Base-by-base conservation (phyloP, 2,797 vertebrate species). In the Fratercula arctica region DNA sequence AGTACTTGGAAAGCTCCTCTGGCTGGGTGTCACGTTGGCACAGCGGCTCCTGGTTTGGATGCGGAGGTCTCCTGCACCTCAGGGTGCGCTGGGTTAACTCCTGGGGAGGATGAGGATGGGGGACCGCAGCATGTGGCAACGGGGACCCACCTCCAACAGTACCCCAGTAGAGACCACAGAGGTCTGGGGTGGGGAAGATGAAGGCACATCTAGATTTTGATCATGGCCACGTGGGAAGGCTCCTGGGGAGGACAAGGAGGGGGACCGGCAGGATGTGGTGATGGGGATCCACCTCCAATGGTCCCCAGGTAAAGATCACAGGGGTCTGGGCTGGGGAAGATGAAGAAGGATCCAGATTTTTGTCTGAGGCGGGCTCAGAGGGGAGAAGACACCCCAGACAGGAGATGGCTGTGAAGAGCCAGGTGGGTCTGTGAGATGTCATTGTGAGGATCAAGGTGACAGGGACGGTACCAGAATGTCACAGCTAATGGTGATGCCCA, bases 381-480 rank as follows among this genome's bases (percentile, higher is more conserved):
- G 16, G 48, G 45, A 80, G 39, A 66, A 57, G 10, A 56, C 28
- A 60, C 26, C 33, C 43, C 1, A 4, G 35, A 51, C 9, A 31
- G 70, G 41, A 66, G 19, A 15, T 15, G 17, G 33, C 70, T 88
- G 4, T 4, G 72, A 75, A 35, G 20, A 72, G 57, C 33, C 73
- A 50, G 6, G 31, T 46, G 67, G 16, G 59, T 77, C 82, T 81
- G 76, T 0, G 11, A 79, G 59, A 72, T 5, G 21, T n/a, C 66
- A 54, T 0, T 0, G 59, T 2, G 19, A 69, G 24, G 11, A 4
- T 0, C 0, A 13, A 91, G 45, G 37, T 68, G 61, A 9, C 8
- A 7, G 50, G 46, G 50, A 54, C 13, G 28, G n/a, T 1, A 60
- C 25, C 31, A 20, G 37, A n/a, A 67, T 18, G 35, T 63, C 74